Conservation (phyloP, 2,797 vertebrate species). For the Capromys pilorides region DNA sequence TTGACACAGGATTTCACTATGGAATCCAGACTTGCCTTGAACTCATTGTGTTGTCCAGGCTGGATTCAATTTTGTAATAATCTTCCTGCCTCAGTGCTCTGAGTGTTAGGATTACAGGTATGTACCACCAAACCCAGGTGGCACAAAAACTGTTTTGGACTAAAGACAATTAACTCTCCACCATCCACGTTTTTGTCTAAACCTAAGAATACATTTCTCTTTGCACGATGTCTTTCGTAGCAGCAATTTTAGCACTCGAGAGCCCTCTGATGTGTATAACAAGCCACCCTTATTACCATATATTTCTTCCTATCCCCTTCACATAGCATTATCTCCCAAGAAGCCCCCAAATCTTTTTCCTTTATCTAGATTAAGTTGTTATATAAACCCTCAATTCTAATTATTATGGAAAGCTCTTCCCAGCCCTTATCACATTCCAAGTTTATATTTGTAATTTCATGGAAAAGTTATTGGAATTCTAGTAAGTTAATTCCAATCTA, state of each 20-base stretch:
- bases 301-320: not conserved
- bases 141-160: not conserved
- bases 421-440: no score
- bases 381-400: not conserved
- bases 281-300: not conserved
- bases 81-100: not conserved
- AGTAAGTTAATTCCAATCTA: no score
- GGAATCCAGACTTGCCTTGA: not conserved
- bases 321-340: not conserved
- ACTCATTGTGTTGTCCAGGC: not conserved
- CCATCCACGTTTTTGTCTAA: not conserved
- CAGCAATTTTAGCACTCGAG: not conserved
- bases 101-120: not conserved
- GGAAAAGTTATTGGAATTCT: no score
- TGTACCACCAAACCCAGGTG: not conserved
- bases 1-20: not conserved
- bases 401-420: no score
- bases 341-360: not conserved
- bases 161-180: not conserved
- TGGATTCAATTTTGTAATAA: not conserved
- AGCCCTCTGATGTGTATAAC: not conserved
- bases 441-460: no score
- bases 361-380: not conserved
- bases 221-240: not conserved
- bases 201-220: not conserved